Conservation (phyloP, 35 echinoderm and acorn worm genomes). For the Apostichopus californicus region DNA sequence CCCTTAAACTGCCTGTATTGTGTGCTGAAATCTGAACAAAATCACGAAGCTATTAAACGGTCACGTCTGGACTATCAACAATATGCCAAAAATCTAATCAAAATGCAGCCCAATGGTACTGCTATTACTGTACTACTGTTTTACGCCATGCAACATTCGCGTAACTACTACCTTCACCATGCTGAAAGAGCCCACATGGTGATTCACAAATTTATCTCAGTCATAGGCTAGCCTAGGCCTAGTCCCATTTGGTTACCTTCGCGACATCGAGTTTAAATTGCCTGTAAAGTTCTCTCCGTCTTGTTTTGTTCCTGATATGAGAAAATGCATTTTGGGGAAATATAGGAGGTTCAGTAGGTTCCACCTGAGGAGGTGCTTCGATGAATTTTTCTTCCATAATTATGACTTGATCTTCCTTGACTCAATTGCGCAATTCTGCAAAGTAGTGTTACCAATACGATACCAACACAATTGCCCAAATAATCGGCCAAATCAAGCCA, state of each 20-base stretch:
- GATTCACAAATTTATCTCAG: neutral
- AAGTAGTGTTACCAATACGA: no score
- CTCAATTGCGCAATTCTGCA: neutral
- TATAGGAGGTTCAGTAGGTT: neutral
- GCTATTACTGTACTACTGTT: neutral
- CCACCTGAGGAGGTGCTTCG: slow-evolving; percentile 30
- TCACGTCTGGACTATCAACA: no score
- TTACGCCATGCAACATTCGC: neutral
- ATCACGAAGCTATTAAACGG: no score
- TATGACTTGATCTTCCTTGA: neutral
- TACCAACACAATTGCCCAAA: no score
- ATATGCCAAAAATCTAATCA: no score
- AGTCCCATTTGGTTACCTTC: neutral
- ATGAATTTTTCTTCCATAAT: slow-evolving; percentile 50
- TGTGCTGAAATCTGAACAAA: no score
- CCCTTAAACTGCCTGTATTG: no score
- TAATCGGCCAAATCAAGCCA: no score
- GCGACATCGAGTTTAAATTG: slow-evolving; percentile 45
- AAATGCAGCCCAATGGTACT: no score
- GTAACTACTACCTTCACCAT: neutral
- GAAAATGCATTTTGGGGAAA: slow-evolving; percentile 49
- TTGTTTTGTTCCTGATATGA: slow-evolving; percentile 41
- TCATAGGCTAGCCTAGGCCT: neutral
- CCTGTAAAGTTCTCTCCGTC: slow-evolving; percentile 32
- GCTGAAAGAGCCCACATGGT: neutral